A percentile compares a stretch with the other conserved stretches of the same genome.
Evolutionary conservation across 2,888 invertebrate species (phyloP).

Genomic region (Thyatira batis): DNA sequence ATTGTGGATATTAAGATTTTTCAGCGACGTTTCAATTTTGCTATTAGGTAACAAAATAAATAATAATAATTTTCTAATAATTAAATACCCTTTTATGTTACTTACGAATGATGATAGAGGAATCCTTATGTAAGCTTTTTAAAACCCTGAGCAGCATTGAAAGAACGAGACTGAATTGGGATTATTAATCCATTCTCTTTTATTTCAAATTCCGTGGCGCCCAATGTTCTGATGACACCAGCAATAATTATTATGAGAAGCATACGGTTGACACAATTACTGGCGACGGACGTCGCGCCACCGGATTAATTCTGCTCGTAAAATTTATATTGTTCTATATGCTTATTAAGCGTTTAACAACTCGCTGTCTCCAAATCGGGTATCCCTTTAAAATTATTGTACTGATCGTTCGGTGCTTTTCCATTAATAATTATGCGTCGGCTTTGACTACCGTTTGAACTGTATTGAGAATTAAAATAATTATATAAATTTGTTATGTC

Average conservation of each 20-base stretch:
- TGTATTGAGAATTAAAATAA: too few relatives aligned
- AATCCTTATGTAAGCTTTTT: too few relatives aligned
- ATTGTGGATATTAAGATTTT: not conserved
- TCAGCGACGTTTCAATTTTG: too few relatives aligned
- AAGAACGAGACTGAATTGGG: too few relatives aligned
- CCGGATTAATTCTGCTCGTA: conserved; percentile 62
- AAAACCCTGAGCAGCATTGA: too few relatives aligned
- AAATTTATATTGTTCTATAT: conserved; percentile 50
- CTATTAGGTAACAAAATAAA: too few relatives aligned
- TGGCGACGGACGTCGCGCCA: conserved; percentile 45
- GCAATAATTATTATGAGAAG: conserved; percentile 52
- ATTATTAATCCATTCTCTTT: not conserved
- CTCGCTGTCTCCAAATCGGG: conserved; percentile 1
- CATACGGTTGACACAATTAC: conserved; percentile 59
- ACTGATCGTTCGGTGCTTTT: not conserved
- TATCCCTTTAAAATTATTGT: not conserved
- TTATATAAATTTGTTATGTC: too few relatives aligned
- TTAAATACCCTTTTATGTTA: too few relatives aligned
- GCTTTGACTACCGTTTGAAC: too few relatives aligned
- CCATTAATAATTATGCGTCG: too few relatives aligned
- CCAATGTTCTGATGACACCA: conserved; percentile 24
- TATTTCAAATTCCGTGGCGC: conserved; percentile 16
- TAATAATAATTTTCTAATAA: too few relatives aligned
- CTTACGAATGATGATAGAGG: too few relatives aligned
- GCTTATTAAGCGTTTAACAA: conserved; percentile 32